Conservation (phyloP, 2,797 vertebrate genomes). For the Hippoglossus hippoglossus region DNA sequence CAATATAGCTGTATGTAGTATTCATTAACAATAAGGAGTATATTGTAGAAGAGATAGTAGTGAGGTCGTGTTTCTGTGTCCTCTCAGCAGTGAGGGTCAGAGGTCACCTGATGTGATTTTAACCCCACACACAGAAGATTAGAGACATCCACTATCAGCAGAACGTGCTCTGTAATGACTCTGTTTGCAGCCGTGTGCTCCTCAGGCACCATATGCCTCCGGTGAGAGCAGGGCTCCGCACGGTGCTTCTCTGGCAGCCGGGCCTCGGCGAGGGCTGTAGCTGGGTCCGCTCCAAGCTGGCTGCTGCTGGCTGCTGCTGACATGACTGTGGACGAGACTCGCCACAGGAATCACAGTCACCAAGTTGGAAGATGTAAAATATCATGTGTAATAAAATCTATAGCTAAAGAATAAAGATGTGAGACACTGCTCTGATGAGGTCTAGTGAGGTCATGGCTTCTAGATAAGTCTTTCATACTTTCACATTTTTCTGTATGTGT, state of each 20-base stretch:
- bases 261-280: slow-evolving; percentile 2
- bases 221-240: slow-evolving; percentile 5
- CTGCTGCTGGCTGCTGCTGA: slow-evolving; percentile 34
- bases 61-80: background rate
- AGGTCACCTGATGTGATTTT: background rate
- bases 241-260: slow-evolving; percentile 45
- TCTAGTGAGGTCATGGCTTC: background rate
- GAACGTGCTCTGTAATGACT: slow-evolving; percentile 33
- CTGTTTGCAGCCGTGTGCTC: slow-evolving; percentile 27
- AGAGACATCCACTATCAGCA: slow-evolving; percentile 25
- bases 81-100: background rate
- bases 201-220: slow-evolving; percentile 39
- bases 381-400: background rate
- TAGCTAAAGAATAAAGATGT: background rate
- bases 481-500: background rate
- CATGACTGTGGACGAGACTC: slow-evolving; percentile 14
- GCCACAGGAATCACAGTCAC: slow-evolving; percentile 13
- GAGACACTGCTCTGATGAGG: too few species aligned
- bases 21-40: background rate
- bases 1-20: background rate
- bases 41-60: background rate
- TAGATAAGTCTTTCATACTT: background rate
- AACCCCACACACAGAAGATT: background rate
- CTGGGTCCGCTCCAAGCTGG: slow-evolving; percentile 39
- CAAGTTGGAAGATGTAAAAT: background rate